A percentile compares a stretch with the other conserved stretches of the same genome.
These are phyloP conservation scores for Carlito syrichta DNA, from an alignment of 2,113 vertebrate genomes.

Conservation along the genomic window DNA sequence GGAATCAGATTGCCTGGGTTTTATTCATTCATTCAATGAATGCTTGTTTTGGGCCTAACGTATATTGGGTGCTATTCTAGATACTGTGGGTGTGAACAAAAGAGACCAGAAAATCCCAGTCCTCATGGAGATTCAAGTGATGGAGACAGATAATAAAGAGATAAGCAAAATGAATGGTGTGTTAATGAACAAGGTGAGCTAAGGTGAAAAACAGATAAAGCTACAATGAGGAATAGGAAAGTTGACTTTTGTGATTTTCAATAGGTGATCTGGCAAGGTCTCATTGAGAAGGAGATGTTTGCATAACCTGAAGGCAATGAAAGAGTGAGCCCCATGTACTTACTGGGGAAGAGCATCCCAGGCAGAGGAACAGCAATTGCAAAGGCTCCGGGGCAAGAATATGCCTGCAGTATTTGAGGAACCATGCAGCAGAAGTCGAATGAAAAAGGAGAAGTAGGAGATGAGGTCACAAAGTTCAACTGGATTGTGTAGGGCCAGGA, in stretches of 20 bases:
- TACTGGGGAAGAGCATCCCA: neutral
- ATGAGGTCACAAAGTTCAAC: neutral
- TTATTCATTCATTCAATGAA: neutral
- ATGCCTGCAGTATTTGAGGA: neutral
- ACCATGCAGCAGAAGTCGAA: neutral
- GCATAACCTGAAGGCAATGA: neutral
- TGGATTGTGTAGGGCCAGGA: neutral
- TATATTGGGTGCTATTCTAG: neutral
- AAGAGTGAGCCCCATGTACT: neutral
- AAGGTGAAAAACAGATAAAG: neutral
- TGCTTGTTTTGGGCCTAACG: neutral
- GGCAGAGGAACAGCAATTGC: neutral
- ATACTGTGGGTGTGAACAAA: neutral
- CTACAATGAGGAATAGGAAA: neutral
- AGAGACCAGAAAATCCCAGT: neutral
- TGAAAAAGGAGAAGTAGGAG: neutral
- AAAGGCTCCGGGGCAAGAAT: neutral
- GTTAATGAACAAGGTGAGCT: neutral
- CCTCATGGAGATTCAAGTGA: neutral
- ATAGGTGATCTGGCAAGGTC: neutral
- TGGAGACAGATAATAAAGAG: neutral
- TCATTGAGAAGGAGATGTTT: neutral
- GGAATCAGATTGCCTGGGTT: neutral
- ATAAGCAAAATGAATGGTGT: neutral
- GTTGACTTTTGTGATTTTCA: neutral